Conservation (phyloP, 2,797 vertebrate species). For the Arrhamphus sclerolepis region DNA sequence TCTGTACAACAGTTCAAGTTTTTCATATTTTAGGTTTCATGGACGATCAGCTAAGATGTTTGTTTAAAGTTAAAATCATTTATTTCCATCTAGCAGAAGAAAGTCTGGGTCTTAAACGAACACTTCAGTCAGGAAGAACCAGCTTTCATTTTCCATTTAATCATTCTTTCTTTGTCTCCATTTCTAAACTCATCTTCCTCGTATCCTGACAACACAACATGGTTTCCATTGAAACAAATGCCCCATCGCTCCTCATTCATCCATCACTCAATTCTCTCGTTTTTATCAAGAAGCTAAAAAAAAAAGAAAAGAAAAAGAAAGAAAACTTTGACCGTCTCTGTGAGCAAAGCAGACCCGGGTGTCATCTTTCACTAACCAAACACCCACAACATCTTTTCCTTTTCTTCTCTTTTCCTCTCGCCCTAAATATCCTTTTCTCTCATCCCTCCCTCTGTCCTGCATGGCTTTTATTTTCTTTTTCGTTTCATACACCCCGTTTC, state of each 20-base stretch:
- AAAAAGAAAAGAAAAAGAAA: conserved; percentile 3
- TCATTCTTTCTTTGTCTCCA: no score
- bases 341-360: neutral
- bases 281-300: conserved; percentile 7
- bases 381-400: conserved; percentile 23
- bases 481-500: conserved; percentile 30
- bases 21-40: no score
- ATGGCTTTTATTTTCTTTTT: conserved; percentile 49
- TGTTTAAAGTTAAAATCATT: no score
- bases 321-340: conserved; percentile 6
- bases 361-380: conserved; percentile 55
- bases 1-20: no score
- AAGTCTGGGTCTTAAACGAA: no score
- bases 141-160: no score
- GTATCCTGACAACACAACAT: neutral
- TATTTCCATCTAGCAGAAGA: no score
- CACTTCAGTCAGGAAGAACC: no score
- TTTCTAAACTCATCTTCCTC: neutral
- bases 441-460: conserved; percentile 22
- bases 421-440: conserved; percentile 54
- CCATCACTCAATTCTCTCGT: conserved; percentile 22
- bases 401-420: conserved; percentile 23
- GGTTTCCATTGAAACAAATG: conserved; percentile 25
- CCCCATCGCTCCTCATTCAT: conserved; percentile 17
- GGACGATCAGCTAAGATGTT: no score